A percentile compares a stretch with the other conserved stretches of the same genome.
These are phyloP conservation scores for Xestoiulus laeticollis DNA, from an alignment of 2,888 invertebrate species.

Conservation along the genomic window DNA sequence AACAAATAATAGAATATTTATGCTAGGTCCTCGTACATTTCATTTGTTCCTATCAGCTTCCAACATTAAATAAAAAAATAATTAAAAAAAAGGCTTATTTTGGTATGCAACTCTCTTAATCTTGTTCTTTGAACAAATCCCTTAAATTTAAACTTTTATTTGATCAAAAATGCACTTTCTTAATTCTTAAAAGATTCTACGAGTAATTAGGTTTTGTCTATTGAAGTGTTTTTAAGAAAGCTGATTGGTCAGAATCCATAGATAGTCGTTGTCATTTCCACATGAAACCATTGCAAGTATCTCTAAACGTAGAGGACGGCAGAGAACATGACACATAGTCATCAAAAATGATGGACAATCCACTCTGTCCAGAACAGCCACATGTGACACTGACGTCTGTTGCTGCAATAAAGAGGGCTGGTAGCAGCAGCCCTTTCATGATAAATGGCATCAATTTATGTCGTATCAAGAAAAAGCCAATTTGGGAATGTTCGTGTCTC, in stretches of 20 bases:
- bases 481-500: not conserved
- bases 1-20: no score
- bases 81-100: no score
- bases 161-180: not conserved
- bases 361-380: constrained; percentile 28
- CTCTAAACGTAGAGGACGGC: not conserved
- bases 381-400: not conserved
- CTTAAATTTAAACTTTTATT: no score
- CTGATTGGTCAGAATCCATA: not conserved
- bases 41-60: no score
- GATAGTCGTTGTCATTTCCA: not conserved
- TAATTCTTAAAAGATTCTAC: not conserved
- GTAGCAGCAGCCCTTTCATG: not conserved
- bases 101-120: no score
- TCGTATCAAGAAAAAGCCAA: not conserved
- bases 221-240: not conserved
- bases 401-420: constrained; percentile 14
- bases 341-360: constrained; percentile 34
- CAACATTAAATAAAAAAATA: no score
- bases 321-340: not conserved
- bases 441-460: not conserved
- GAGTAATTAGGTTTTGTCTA: not conserved
- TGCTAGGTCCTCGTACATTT: no score
- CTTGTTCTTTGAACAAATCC: no score
- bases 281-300: not conserved